These are phyloP conservation scores for Actenoides lindsayi DNA, from an alignment of 2,113 vertebrate genomes.

Conservation along the genomic window DNA sequence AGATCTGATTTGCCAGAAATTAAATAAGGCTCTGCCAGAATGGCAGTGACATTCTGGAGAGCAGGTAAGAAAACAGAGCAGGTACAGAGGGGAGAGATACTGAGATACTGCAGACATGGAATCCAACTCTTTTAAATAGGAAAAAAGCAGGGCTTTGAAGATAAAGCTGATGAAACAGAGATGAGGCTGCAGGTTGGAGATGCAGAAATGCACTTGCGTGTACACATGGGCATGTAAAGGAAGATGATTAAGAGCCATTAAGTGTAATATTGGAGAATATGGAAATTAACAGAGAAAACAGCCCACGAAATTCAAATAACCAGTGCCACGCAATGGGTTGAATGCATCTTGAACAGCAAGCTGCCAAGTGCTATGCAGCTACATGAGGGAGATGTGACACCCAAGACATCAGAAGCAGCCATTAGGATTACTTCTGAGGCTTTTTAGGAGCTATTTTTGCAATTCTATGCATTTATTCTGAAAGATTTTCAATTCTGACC, in stretches of 20 bases:
- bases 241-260: neutral
- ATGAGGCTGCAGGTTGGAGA: neutral
- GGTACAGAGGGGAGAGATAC: neutral
- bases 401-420: neutral
- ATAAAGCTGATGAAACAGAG: neutral
- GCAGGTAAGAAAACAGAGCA: neutral
- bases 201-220: neutral
- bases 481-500: neutral
- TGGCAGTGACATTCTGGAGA: neutral
- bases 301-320: neutral
- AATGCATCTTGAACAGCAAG: neutral
- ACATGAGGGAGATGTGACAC: fast-evolving
- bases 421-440: neutral
- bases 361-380: neutral
- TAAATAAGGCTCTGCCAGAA: neutral
- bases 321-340: neutral
- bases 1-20: neutral
- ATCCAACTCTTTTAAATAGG: neutral
- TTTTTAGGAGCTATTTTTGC: neutral
- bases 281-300: neutral
- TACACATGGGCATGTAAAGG: neutral
- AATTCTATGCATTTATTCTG: neutral
- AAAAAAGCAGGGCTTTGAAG: neutral
- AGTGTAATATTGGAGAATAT: neutral
- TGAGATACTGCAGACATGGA: neutral